Evolutionary conservation across 1,140 invertebrate species (phyloP), one percentile per base, ranked within the genome.

Genomic region (Anagrus nilaparvatae): DNA sequence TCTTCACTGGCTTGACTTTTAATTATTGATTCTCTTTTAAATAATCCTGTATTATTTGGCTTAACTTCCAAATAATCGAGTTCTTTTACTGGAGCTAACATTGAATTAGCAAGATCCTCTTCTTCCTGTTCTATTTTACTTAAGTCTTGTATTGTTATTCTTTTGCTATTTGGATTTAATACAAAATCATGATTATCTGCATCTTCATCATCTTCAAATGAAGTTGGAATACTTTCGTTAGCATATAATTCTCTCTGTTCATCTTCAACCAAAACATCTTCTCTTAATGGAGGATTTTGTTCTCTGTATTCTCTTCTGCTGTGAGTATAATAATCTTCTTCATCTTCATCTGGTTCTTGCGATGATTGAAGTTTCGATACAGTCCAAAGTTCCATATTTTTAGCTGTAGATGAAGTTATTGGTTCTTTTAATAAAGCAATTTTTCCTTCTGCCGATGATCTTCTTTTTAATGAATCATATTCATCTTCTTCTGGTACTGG

Each of bases 1-100:
- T 69, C 65, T 41, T 69, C 65, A 34, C 65, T 69, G 0, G 65
- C 64, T 48, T 69, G 65, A 41, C 65, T 69, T 46, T 63, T 69
- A 2, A 69, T 45, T 9, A 69, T 67, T 0, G 65, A 69, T 29
- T 66, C 64, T 24, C 65, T 48, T 40, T 69, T 69, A 16, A 60
- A 63, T 9, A 68, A 43, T 16, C 65, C 65, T 2, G 60, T n/a
- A n/a, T n/a, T n/a, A n/a, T n/a, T 54, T 3, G 23, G 9, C 5
- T 59, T 61, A 0, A 33, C 16, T 0, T 58, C 61, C 12, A 55
- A 48, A 12, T 20, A 7, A 51, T 52, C 4, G 52, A 34, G 27
- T 46, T 53, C 48, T 16, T 19, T 41, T 49, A 5, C 42, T 47
- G 5, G 46, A 41, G 3, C 47, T 49, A 8, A 32, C 29, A 20